phyloP scores from a whole-genome alignment of 2,113 vertebrate genomes.

The Microcebus lehilahytsara region DNA sequence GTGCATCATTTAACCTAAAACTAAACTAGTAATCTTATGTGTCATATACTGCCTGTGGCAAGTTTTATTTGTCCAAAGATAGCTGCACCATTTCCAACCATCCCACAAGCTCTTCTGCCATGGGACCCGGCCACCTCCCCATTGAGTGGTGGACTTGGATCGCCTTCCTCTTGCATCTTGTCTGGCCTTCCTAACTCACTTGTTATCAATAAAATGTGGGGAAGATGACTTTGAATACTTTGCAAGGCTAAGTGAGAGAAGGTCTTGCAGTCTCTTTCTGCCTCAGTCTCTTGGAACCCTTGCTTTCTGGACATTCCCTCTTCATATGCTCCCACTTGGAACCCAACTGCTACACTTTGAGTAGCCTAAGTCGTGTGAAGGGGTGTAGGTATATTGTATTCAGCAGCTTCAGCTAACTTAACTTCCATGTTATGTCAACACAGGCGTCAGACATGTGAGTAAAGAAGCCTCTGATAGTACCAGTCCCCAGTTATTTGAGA shows the following conservation, averaged over 20 bases:
- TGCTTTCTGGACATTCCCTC: rapidly evolving
- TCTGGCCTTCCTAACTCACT: not conserved
- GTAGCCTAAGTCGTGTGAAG: not conserved
- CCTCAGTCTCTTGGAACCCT: not conserved
- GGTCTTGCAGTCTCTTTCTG: not conserved
- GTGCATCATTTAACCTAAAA: not conserved
- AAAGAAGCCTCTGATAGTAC: not conserved
- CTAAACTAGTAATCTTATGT: not conserved
- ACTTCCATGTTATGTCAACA: not conserved
- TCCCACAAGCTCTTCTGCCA: not conserved
- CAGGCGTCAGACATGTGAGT: rapidly evolving
- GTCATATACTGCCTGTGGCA: not conserved
- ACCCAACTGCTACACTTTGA: not conserved
- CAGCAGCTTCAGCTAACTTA: not conserved
- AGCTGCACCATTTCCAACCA: not conserved
- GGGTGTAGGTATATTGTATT: not conserved
- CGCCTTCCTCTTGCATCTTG: not conserved
- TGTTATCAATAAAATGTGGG: not conserved
- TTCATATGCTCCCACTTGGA: not conserved
- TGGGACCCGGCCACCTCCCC: not conserved
- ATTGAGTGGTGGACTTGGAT: not conserved
- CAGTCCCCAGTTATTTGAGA: not conserved
- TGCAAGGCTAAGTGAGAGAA: not conserved
- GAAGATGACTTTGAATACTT: not conserved
- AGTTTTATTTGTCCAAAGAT: not conserved